Conservation (phyloP, 2,888 invertebrate genomes). For the Leptinotarsa haldemani region DNA sequence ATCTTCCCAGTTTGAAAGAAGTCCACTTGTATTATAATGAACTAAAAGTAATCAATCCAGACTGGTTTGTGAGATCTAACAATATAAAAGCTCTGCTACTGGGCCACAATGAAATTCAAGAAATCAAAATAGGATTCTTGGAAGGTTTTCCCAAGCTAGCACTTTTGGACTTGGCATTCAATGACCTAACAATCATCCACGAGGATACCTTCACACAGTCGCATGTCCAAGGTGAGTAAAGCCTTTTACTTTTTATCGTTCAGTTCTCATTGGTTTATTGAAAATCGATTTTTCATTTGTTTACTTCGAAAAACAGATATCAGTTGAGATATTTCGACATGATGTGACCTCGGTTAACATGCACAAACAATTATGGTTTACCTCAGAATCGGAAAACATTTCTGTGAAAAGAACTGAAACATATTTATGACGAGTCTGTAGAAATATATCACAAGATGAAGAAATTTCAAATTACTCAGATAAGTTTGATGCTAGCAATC, state of each 20-base stretch:
- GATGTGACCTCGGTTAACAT: too few relatives aligned
- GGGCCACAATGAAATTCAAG: slow-evolving; percentile 8
- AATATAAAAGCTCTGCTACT: not conserved
- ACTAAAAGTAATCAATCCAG: slow-evolving; percentile 11
- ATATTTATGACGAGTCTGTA: too few relatives aligned
- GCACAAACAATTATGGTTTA: too few relatives aligned
- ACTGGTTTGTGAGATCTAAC: not conserved
- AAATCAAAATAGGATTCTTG: not conserved
- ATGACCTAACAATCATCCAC: not conserved
- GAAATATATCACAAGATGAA: too few relatives aligned
- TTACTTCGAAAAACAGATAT: not conserved
- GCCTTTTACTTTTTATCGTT: not conserved
- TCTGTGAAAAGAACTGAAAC: too few relatives aligned
- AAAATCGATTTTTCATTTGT: not conserved
- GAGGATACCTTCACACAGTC: slow-evolving; percentile 7
- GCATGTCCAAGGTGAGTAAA: slow-evolving; percentile 13
- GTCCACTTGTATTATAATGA: slow-evolving; percentile 25
- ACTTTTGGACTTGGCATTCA: slow-evolving; percentile 12
- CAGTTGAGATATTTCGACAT: not conserved
- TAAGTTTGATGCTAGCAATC: too few relatives aligned
- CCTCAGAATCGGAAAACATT: too few relatives aligned
- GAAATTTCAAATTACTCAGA: too few relatives aligned
- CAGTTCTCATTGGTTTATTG: too few relatives aligned
- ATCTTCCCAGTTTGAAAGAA: slow-evolving; percentile 27
- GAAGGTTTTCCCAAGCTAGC: not conserved